Evolutionary conservation across 1,140 invertebrate species (phyloP).

Genomic region (Tetraneura akinire): DNA sequence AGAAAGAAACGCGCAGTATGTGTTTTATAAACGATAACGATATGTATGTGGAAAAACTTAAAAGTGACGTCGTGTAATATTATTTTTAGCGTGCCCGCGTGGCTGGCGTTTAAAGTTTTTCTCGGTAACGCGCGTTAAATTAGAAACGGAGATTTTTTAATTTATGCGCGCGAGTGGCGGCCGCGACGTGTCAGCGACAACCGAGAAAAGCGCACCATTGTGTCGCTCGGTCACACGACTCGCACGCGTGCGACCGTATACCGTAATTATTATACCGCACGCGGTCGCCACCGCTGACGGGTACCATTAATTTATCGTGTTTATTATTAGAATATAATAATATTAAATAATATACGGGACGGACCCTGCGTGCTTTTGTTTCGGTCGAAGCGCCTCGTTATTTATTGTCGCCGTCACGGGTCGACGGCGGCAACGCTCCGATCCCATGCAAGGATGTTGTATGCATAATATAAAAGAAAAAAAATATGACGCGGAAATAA

Average conservation of each 20-base stretch:
- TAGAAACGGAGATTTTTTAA: not conserved
- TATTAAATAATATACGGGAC: no score
- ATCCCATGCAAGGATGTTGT: not conserved
- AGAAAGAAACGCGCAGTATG: no score
- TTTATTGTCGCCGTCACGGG: constrained; percentile 3
- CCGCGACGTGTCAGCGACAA: not conserved
- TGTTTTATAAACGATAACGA: no score
- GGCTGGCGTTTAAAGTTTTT: constrained; percentile 23
- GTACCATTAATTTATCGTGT: constrained; percentile 14
- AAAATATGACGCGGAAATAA: not conserved
- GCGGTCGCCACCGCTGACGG: not conserved
- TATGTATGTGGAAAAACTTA: no score
- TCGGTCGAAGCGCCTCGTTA: constrained; percentile 5
- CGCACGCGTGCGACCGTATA: not conserved
- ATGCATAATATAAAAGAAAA: not conserved
- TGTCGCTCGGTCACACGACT: not conserved
- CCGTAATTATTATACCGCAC: not conserved
- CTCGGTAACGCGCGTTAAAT: constrained; percentile 14
- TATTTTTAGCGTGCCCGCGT: constrained; percentile 19
- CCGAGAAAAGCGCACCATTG: constrained; percentile 8
- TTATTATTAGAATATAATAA: constrained; percentile 37
- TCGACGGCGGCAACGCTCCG: not conserved
- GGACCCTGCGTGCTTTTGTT: constrained; percentile 13
- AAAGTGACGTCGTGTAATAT: not conserved
- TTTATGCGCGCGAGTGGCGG: not conserved